phyloP scores from a whole-genome alignment of 2,797 vertebrate genomes.

The Vultur gryphus region DNA sequence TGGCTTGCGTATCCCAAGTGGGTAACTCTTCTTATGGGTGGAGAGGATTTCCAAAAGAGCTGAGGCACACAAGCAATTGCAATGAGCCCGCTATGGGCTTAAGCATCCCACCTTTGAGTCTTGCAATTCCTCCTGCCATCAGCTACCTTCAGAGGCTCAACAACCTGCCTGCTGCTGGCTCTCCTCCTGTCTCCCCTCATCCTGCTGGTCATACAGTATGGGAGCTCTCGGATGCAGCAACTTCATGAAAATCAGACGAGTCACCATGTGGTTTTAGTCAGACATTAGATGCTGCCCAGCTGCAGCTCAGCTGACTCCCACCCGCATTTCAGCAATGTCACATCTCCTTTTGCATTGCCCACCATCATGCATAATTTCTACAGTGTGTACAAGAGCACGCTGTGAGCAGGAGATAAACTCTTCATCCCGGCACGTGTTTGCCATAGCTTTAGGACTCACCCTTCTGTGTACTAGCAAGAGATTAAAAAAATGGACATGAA shows the following conservation, averaged over 20 bases:
- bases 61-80: not conserved
- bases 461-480: not conserved
- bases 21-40: not conserved
- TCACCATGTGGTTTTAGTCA: not conserved
- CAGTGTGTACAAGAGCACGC: not conserved
- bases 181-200: not conserved
- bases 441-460: not conserved
- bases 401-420: slow-evolving; percentile 22
- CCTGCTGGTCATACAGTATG: not conserved
- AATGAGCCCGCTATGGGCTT: not conserved
- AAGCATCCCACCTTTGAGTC: not conserved
- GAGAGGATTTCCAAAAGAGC: not conserved
- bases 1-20: not conserved
- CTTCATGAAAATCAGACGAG: not conserved
- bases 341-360: not conserved
- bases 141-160: not conserved
- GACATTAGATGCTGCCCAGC: not conserved
- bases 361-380: not conserved
- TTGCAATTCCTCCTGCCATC: not conserved
- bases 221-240: not conserved
- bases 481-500: not conserved
- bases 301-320: not conserved
- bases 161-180: not conserved
- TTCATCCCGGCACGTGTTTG: not conserved
- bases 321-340: not conserved